Conservation (phyloP, 2,113 vertebrate species). For the Albula goreensis region DNA sequence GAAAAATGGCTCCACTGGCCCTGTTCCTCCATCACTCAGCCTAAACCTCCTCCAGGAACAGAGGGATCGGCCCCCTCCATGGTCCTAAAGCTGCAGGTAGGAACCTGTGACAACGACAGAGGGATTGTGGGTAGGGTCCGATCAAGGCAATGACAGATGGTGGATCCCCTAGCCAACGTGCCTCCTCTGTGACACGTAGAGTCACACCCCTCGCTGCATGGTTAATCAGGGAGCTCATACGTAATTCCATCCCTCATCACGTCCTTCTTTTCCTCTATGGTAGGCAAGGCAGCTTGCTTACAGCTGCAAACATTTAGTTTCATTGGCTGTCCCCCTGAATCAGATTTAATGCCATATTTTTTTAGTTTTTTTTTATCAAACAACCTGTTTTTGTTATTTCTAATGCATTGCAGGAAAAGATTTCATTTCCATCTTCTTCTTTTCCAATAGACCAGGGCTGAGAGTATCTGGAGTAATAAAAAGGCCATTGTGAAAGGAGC, state of each 20-base stretch:
- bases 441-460: not conserved
- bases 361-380: not conserved
- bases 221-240: not conserved
- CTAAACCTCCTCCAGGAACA: not conserved
- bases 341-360: not conserved
- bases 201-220: not conserved
- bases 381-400: not conserved
- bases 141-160: constrained; percentile 22
- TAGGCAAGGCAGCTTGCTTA: not conserved
- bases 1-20: not conserved
- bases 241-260: not conserved
- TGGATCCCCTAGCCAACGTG: not conserved
- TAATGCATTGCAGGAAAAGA: not conserved
- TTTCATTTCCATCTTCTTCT: not conserved
- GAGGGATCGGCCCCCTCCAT: not conserved
- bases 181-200: not conserved
- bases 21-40: not conserved
- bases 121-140: not conserved
- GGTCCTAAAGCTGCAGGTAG: not conserved
- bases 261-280: not conserved
- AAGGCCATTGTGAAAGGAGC: not conserved
- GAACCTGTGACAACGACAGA: not conserved
- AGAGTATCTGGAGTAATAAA: constrained; percentile 8
- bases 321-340: not conserved
- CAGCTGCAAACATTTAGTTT: not conserved